phyloP scores from a whole-genome alignment of 1,140 invertebrate genomes.

The Kradibia gibbosae region DNA sequence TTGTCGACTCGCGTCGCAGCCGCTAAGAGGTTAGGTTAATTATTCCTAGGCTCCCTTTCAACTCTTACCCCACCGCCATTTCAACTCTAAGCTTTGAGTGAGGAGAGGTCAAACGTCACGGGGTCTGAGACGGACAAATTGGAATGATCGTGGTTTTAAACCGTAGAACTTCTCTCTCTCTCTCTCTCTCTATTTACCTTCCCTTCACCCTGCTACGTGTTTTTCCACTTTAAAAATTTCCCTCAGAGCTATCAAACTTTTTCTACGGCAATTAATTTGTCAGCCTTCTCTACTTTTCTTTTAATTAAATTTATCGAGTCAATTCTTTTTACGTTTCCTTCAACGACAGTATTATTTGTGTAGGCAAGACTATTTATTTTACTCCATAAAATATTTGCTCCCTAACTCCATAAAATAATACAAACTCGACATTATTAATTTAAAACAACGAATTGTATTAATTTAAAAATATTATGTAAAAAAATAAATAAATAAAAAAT shows the following conservation, averaged over 20 bases:
- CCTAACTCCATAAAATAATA: neutral
- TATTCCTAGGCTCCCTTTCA: conserved; percentile 51
- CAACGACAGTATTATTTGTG: conserved; percentile 18
- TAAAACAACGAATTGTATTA: neutral
- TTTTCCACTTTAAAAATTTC: conserved; percentile 41
- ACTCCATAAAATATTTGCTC: neutral
- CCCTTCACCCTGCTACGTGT: neutral
- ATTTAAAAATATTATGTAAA: neutral
- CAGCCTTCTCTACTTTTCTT: conserved; percentile 36
- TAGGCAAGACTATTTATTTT: conserved; percentile 23
- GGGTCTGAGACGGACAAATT: conserved; percentile 42
- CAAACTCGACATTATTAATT: neutral
- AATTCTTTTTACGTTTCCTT: conserved; percentile 34
- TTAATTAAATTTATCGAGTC: conserved; percentile 50
- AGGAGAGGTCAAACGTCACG: conserved; percentile 32
- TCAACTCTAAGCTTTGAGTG: conserved; percentile 29
- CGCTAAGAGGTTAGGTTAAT: conserved; percentile 55
- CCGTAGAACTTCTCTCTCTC: conserved; percentile 1
- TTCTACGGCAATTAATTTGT: conserved; percentile 48
- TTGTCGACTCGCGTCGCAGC: conserved; percentile 55
- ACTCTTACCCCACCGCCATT: neutral
- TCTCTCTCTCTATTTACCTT: neutral
- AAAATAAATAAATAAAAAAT: too few species aligned
- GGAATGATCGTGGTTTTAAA: conserved; percentile 42
- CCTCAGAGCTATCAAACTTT: conserved; percentile 44